These are phyloP conservation scores for Akabosia matsudoensis DNA, from an alignment of 1,140 invertebrate genomes.

Conservation along the genomic window DNA sequence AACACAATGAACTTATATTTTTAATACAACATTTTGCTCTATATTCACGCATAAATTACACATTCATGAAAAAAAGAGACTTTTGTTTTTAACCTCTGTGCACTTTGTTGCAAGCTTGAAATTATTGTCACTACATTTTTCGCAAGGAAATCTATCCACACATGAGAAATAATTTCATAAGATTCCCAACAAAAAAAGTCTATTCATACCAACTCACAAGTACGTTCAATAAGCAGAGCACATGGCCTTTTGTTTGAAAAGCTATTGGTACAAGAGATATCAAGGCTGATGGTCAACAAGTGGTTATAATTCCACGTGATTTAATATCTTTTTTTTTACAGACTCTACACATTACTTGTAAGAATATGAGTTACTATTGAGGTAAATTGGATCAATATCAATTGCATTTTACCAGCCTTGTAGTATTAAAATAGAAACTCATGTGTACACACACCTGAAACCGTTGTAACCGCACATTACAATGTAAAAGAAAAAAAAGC, in stretches of 20 bases:
- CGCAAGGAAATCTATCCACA: not conserved
- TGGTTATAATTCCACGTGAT: not conserved
- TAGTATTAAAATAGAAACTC: not conserved
- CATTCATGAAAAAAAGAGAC: too few relatives aligned
- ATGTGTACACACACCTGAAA: not conserved
- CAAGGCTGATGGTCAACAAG: not conserved
- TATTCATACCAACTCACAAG: too few relatives aligned
- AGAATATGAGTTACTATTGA: not conserved
- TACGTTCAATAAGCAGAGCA: not conserved
- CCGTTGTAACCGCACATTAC: not conserved
- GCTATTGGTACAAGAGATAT: not conserved
- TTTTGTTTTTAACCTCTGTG: too few relatives aligned
- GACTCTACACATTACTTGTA: too few relatives aligned
- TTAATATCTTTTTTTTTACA: not conserved
- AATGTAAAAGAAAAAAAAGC: not conserved
- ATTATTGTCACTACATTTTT: not conserved
- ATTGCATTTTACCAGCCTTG: not conserved
- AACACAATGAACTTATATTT: too few relatives aligned
- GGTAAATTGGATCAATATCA: not conserved
- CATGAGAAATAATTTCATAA: slow-evolving; percentile 11
- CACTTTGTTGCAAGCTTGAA: not conserved
- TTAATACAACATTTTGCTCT: too few relatives aligned
- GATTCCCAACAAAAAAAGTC: not conserved
- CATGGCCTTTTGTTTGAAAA: too few relatives aligned
- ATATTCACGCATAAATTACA: too few relatives aligned